phyloP scores from a whole-genome alignment of 2,888 invertebrate genomes.

The Diplolepis rosae region DNA sequence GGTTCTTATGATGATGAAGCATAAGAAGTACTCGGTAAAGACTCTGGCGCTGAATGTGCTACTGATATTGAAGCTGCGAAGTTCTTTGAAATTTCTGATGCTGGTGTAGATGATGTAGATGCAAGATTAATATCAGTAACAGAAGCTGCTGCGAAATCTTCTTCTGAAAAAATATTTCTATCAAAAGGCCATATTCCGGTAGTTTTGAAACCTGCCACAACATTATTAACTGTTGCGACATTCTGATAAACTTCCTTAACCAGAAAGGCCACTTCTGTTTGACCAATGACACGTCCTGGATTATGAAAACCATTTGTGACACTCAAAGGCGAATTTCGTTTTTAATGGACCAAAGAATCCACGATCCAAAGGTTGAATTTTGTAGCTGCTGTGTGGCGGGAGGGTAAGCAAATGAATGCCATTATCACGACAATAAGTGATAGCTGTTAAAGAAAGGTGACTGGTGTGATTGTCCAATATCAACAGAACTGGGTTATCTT shows the following conservation, averaged over 20 bases:
- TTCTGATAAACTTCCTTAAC: no score
- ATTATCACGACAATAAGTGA: conserved; percentile 43
- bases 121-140: conserved; percentile 39
- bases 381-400: conserved; percentile 44
- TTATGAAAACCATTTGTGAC: conserved; percentile 55
- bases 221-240: no score
- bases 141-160: conserved; percentile 43
- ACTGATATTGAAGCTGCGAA: no score
- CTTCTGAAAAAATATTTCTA: conserved; percentile 46
- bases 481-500: conserved; percentile 44
- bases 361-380: conserved; percentile 35
- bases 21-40: conserved; percentile 22
- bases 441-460: conserved; percentile 40
- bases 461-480: conserved; percentile 44
- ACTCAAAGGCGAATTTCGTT: conserved; percentile 46
- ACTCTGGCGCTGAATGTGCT: conserved; percentile 12
- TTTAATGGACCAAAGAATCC: conserved; percentile 38
- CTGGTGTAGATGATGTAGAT: conserved; percentile 6
- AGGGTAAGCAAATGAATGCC: conserved; percentile 40
- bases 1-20: background rate
- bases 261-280: conserved; percentile 46
- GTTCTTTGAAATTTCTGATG: no score
- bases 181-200: conserved; percentile 46
- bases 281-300: conserved; percentile 50
- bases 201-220: conserved; percentile 36